Evolutionary conservation across 2,797 vertebrate genomes (phyloP).

Genomic region (Adelosebastes latens): DNA sequence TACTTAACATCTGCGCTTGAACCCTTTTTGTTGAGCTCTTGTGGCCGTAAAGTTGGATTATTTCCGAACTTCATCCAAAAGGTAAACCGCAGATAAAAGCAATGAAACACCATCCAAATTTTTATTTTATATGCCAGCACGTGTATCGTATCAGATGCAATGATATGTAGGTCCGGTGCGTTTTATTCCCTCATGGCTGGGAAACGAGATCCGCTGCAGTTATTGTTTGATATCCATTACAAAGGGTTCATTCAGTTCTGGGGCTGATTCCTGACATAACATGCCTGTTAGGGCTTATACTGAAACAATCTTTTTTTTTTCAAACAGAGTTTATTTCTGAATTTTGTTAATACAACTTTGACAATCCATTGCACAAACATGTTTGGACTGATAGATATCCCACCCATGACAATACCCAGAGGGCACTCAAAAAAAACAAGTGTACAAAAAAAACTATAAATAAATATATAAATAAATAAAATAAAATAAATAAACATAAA

Average conservation of each 20-base stretch:
- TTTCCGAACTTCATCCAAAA: slow-evolving; percentile 34
- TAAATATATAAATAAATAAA: too few species aligned
- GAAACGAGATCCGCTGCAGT: slow-evolving; percentile 72
- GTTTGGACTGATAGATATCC: too few species aligned
- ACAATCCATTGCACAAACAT: too few species aligned
- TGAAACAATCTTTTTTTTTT: neutral
- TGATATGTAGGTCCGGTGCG: slow-evolving; percentile 62
- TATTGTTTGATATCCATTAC: slow-evolving; percentile 81
- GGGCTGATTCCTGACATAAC: slow-evolving; percentile 35
- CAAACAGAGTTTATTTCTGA: too few species aligned
- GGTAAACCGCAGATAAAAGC: slow-evolving; percentile 44
- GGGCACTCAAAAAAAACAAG: too few species aligned
- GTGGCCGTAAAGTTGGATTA: slow-evolving; percentile 43
- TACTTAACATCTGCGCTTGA: slow-evolving; percentile 42
- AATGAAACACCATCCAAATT: slow-evolving; percentile 63
- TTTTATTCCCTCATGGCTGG: slow-evolving; percentile 63
- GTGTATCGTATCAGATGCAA: slow-evolving; percentile 69
- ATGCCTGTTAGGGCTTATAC: slow-evolving; percentile 25
- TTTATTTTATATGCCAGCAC: slow-evolving; percentile 62
- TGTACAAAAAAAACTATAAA: too few species aligned
- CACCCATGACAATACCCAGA: too few species aligned
- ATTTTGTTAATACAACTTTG: too few species aligned
- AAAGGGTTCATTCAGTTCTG: slow-evolving; percentile 57
- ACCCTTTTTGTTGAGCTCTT: slow-evolving; percentile 26
- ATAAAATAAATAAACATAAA: too few species aligned